A percentile compares a stretch with the other conserved stretches of the same genome.
Conservation (phyloP, 2,113 vertebrate species). For the Oreochromis tanganicae region DNA sequence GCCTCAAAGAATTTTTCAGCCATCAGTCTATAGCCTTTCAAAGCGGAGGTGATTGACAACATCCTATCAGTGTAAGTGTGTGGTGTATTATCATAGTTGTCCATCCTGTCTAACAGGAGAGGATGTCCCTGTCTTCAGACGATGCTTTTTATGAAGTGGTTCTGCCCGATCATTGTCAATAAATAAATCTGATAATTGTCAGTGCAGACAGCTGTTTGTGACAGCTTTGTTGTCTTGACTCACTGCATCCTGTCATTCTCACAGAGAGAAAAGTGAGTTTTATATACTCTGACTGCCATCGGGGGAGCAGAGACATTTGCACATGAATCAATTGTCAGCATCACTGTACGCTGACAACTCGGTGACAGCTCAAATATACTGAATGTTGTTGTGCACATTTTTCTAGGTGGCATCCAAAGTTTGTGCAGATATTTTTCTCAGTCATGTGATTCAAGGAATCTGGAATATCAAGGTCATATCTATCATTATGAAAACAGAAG, state of each 20-base stretch:
- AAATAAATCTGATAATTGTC: constrained; percentile 78
- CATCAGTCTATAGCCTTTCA: constrained; percentile 47
- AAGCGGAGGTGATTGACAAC: constrained; percentile 63
- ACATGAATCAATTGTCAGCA: constrained; percentile 98
- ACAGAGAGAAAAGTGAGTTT: constrained; percentile 83
- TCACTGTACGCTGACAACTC: constrained; percentile 81
- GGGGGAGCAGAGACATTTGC: constrained; percentile 88
- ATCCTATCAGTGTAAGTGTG: constrained; percentile 61
- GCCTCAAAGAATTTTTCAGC: constrained; percentile 52
- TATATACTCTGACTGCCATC: constrained; percentile 88
- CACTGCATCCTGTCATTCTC: constrained; percentile 89
- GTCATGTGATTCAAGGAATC: constrained; percentile 60
- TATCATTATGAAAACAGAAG: constrained; percentile 70
- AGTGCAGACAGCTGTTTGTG: constrained; percentile 93
- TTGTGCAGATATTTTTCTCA: constrained; percentile 53
- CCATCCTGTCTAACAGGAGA: constrained; percentile 64
- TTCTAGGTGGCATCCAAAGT: constrained; percentile 66
- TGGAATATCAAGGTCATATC: constrained; percentile 73
- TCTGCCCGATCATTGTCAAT: constrained; percentile 76
- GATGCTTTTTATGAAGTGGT: constrained; percentile 64
- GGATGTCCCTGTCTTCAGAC: constrained; percentile 65
- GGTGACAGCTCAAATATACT: constrained; percentile 79
- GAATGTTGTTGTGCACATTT: constrained; percentile 70
- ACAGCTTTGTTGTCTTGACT: constrained; percentile 93
- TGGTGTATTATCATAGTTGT: constrained; percentile 55